These are phyloP conservation scores for Tridacna gigas DNA, from an alignment of 2,888 invertebrate species.

Conservation along the genomic window DNA sequence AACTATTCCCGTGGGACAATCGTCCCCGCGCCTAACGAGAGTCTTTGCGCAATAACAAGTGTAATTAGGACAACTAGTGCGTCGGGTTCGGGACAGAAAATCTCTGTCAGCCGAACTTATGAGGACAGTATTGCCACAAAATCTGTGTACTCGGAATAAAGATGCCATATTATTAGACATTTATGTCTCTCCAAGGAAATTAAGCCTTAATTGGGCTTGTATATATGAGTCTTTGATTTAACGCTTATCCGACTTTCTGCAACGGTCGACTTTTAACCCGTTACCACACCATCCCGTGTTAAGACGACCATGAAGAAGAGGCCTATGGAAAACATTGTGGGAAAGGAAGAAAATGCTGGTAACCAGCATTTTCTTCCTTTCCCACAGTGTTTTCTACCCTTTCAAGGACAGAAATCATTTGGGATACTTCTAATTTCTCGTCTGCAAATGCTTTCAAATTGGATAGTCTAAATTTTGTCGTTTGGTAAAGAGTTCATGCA, in stretches of 20 bases:
- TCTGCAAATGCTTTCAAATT: too few species aligned
- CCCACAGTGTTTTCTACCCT: neutral
- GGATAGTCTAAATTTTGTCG: too few species aligned
- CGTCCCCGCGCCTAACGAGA: conserved; percentile 15
- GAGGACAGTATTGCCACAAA: conserved; percentile 26
- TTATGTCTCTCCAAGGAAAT: conserved; percentile 24
- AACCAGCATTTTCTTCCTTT: neutral
- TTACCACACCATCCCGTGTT: too few species aligned
- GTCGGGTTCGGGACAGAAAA: conserved; percentile 20
- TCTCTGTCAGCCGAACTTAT: conserved; percentile 18
- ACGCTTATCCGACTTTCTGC: neutral
- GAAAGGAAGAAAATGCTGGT: neutral
- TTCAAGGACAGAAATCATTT: too few species aligned
- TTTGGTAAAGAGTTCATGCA: too few species aligned
- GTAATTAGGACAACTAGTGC: conserved; percentile 7
- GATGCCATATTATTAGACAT: conserved; percentile 23
- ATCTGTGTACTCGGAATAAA: conserved; percentile 26
- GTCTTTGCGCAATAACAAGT: conserved; percentile 13
- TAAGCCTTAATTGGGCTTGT: conserved; percentile 22
- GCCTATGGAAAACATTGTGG: too few species aligned
- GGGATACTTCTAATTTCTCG: too few species aligned
- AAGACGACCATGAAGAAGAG: too few species aligned
- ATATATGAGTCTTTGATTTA: conserved; percentile 19
- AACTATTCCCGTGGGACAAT: conserved; percentile 19
- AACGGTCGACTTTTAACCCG: too few species aligned